Percentiles rank a stretch among this genome's conserved stretches.
phyloP scores from a whole-genome alignment of 2,113 vertebrate species.

The Leucopsar rothschildi region DNA sequence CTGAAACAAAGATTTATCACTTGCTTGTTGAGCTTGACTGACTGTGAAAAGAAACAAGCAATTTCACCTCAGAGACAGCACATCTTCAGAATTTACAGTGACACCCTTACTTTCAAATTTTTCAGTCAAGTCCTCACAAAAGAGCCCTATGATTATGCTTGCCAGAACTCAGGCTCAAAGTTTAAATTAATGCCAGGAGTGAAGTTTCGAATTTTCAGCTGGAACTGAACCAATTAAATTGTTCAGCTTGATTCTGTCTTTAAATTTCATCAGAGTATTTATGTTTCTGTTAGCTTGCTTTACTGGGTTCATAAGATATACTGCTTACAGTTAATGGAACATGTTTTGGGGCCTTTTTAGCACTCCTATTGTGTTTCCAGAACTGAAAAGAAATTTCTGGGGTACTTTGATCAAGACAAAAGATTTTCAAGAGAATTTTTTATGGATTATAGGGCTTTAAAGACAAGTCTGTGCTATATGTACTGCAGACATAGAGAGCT shows the following conservation, averaged over 20 bases:
- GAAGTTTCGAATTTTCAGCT: neutral
- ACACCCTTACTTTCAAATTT: neutral
- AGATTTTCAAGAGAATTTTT: neutral
- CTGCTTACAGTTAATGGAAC: neutral
- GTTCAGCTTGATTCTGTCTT: neutral
- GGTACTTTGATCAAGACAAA: neutral
- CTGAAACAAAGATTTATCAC: neutral
- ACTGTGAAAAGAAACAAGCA: neutral
- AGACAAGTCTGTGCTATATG: neutral
- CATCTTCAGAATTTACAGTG: neutral
- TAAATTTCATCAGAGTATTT: neutral
- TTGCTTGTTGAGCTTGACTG: neutral
- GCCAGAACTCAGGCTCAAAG: neutral
- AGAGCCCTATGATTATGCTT: neutral
- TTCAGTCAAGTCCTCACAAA: neutral
- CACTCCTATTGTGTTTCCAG: neutral
- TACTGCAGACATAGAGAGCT: neutral
- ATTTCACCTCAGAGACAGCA: neutral
- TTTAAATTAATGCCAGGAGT: neutral
- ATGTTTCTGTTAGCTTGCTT: neutral
- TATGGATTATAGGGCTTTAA: neutral
- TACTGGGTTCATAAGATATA: neutral
- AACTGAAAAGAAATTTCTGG: neutral
- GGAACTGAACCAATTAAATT: neutral
- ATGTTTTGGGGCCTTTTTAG: neutral